Evolutionary conservation across 2,888 invertebrate species (phyloP), one percentile per base, ranked within the genome.

Genomic region (Microplitis manilae): DNA sequence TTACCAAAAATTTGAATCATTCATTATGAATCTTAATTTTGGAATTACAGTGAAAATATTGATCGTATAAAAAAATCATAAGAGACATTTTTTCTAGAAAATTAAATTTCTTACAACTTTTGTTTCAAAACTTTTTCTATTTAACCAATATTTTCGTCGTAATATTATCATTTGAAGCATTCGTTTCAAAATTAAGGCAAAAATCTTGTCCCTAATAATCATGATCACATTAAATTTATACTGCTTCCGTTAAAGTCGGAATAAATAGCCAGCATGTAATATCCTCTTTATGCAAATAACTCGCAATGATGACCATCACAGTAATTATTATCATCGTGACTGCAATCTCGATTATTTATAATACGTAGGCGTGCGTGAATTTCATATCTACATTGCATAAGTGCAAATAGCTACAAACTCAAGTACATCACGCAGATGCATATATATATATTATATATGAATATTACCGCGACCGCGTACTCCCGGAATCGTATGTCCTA

Each of bases 401-500:
- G 20, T 20, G 13, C 38, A 13, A 9, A 30, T 38, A 13, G 38
- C 13, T 65, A 30, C 13, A 9, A 65, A 65, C 65, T 2, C 38
- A 13, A 8, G 65, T 7, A 65, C 38, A 65, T 65, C 77, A 79
- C 75, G 71, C 73, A 76, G 70, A 78, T 77, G 76, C 64, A 68
- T 68, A 69, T 17, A 75, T 17, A 75, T 20, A 62, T 68, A 75
- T 65, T 20, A 30, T 59, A 68, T 20, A n/a, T 13, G 60, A n/a
- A 70, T 59, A 15, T 61, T 50, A 61, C n/a, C 8, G 15, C 61
- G 61, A 15, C 61, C 17, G 20, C 15, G 20, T 20, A 30, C 20
- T 17, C 9, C 73, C 30, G 30, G 30, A 30, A 30, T 30, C 30
- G 30, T 30, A 30, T 30, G 30, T 30, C 80, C 79, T 77, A 88